Evolutionary conservation across 2,113 vertebrate genomes (phyloP).

Genomic region (Narcine bancroftii): DNA sequence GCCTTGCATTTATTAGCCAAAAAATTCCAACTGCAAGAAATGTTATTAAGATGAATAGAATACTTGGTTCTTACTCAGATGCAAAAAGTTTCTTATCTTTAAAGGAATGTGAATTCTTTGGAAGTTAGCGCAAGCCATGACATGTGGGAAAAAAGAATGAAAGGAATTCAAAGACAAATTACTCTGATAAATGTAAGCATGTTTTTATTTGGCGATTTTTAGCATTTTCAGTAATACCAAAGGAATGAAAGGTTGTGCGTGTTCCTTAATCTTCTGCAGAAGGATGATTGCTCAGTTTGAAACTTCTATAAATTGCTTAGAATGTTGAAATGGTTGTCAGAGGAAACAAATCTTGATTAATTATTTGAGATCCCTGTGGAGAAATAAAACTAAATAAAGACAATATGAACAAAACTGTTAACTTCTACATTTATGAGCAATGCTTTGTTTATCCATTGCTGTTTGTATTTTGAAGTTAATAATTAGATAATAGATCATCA

Average conservation of each 20-base stretch:
- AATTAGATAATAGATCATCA: background rate
- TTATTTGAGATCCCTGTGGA: background rate
- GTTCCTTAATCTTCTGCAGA: background rate
- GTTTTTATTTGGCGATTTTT: background rate
- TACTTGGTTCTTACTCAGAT: background rate
- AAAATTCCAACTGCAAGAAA: background rate
- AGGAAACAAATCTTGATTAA: background rate
- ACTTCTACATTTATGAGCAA: background rate
- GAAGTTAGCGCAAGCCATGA: background rate
- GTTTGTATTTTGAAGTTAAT: background rate
- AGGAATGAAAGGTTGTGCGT: background rate
- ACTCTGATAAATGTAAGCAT: background rate
- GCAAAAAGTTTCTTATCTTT: background rate
- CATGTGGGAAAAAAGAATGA: constrained; percentile 27
- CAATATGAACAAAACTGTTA: too few relatives aligned
- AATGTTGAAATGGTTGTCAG: background rate
- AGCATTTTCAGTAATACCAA: background rate
- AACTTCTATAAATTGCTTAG: background rate
- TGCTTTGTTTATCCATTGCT: background rate
- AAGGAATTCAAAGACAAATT: constrained; percentile 29
- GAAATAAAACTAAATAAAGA: too few relatives aligned
- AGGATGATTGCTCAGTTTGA: background rate
- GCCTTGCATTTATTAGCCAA: background rate
- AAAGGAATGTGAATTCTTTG: background rate
- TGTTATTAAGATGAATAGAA: background rate